phyloP scores from a whole-genome alignment of 1,140 invertebrate genomes.

The Hycleus phaleratus region DNA sequence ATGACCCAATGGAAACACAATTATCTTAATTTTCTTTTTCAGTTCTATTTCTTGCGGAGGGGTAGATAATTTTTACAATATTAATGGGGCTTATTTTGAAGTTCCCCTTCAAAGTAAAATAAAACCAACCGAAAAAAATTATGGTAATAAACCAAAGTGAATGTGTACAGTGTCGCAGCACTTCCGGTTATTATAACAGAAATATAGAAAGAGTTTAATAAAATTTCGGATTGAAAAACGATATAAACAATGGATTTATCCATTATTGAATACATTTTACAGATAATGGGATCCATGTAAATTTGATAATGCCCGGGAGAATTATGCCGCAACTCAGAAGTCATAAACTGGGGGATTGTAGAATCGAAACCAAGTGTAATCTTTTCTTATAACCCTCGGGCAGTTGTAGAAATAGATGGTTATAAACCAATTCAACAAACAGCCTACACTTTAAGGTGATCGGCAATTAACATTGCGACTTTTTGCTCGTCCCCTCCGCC shows the following conservation, averaged over 20 bases:
- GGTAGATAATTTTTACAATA: conserved; percentile 25
- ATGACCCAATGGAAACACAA: conserved; percentile 35
- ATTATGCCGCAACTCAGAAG: neutral
- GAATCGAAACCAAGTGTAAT: too few relatives aligned
- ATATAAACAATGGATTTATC: too few relatives aligned
- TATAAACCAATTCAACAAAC: conserved; percentile 3
- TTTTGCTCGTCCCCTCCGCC: too few relatives aligned
- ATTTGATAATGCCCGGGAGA: neutral
- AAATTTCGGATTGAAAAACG: too few relatives aligned
- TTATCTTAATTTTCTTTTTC: conserved; percentile 37
- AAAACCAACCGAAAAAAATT: neutral
- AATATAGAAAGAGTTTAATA: too few relatives aligned
- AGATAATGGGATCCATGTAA: neutral
- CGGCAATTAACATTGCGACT: neutral
- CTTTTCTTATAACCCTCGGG: too few relatives aligned
- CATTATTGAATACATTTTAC: neutral
- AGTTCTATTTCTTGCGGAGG: too few relatives aligned
- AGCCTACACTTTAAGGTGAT: neutral
- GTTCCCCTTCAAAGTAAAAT: neutral
- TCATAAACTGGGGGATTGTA: neutral
- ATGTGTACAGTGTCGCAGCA: too few relatives aligned
- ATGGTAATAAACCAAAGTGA: too few relatives aligned
- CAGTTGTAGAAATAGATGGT: neutral
- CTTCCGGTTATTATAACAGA: too few relatives aligned
- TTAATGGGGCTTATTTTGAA: conserved; percentile 17